Evolutionary conservation across 2,797 vertebrate species (phyloP), one percentile per base, ranked within the genome.

Genomic region (Adelosebastes latens): DNA sequence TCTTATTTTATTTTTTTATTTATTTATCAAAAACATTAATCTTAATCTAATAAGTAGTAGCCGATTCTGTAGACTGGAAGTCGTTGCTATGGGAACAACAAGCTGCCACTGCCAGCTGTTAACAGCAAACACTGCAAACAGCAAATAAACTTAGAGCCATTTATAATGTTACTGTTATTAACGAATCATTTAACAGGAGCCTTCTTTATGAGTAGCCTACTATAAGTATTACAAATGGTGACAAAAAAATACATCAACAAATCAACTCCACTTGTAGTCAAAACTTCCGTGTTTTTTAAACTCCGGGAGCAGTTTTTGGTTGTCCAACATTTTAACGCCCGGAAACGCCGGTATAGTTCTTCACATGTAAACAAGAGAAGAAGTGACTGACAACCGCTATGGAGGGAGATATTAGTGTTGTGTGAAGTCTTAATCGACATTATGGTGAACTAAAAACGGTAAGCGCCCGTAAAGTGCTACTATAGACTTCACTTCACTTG

Each of bases 311-410:
- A 8, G 29, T 85, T 90, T 86, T 86, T 86, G 39, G 67, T 83
- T 88, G 92, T 56, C 92, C 93, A 91, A 90, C 87, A 65, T 39
- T 70, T 78, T 71, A 77, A 29, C 13, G 2, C 8, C 67, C 71
- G 81, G 81, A 87, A 87, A 88, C 71, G 56, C 88, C 77, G 86
- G 4, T 34, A 13, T 24, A 63, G 46, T 6, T 5, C 25, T 29
- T 53, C 10, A 31, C 27, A 64, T 67, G 58, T 75, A 81, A 81
- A 90, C 72, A 84, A 46, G 20, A 52, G 8, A 39, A 60, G 49
- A 49, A 20, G 60, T 29, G 4, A 42, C 39, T 39, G 39, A 6
- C 1, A 27, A 39, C 39, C 39, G 39, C 13, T 14, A 0, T 24
- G 16, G 34, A 72, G 5, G 22, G 3, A n/a, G 49, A 4, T 2